A percentile compares a stretch with the other conserved stretches of the same genome.
Conservation (phyloP, 2,797 vertebrate genomes). For the Austrolebias charrua region DNA sequence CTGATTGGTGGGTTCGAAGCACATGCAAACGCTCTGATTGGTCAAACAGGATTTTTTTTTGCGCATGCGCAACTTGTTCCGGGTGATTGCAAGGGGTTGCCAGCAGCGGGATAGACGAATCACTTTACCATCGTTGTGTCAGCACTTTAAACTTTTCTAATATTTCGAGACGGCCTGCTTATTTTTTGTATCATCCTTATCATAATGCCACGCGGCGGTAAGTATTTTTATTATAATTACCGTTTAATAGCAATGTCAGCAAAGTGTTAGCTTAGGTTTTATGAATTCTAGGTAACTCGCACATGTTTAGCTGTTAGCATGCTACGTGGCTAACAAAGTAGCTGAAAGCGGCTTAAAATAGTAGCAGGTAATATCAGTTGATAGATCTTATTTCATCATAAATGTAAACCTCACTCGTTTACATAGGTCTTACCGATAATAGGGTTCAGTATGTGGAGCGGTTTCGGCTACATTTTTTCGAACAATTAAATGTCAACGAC, state of each 20-base stretch:
- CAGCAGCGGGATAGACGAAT: constrained; percentile 56
- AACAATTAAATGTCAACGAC: too few species aligned
- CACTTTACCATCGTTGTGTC: constrained; percentile 30
- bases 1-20: not conserved
- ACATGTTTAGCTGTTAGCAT: constrained; percentile 64
- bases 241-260: constrained; percentile 14
- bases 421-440: too few species aligned
- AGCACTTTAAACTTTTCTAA: constrained; percentile 20
- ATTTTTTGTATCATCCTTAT: not conserved
- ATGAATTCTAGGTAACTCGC: constrained; percentile 23
- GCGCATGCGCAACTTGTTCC: constrained; percentile 25
- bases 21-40: constrained; percentile 31
- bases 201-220: constrained; percentile 82
- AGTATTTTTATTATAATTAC: constrained; percentile 39
- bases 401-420: too few species aligned
- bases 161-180: not conserved
- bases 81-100: not conserved
- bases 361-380: not conserved
- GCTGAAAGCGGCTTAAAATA: not conserved
- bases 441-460: too few species aligned
- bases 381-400: not conserved
- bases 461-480: too few species aligned
- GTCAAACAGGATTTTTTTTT: not conserved
- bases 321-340: constrained; percentile 54
- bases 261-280: constrained; percentile 30